Base-by-base conservation (phyloP, 2,113 vertebrate species). In the Otis tarda region DNA sequence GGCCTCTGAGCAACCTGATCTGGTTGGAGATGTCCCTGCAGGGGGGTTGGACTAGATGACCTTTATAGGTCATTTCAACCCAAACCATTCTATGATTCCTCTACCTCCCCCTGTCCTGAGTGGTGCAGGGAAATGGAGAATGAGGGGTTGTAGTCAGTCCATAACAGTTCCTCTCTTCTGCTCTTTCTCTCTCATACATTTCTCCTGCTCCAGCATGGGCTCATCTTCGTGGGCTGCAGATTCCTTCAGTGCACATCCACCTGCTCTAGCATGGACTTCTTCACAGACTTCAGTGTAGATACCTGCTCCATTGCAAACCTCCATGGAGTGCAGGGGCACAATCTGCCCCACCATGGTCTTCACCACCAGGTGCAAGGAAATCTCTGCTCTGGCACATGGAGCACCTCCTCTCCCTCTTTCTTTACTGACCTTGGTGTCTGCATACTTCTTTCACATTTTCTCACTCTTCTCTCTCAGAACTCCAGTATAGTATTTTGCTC, bases 141-240 rank as follows among this genome's bases (percentile, higher is more conserved):
- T 6, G 30, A 37, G 2, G 4, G n/a, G 6, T 6, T 30, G 19
- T 7, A 2, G 30, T 60, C 35, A 12, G 31, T 35, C 31, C 19
- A 1, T 33, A 23, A 33, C 8, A 67, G 24, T 16, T 61, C 19
- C 14, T 67, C 11, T 75, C 35, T 56, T 15, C 4, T 6, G 4
- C 19, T 56, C 15, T 17, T 65, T 45, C 52, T 23, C 18, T 69
- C 24, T 87, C 55, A 39, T 18, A 11, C 21, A 8, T 35, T 56
- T 76, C 3, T 12, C 14, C 13, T 28, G 4, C 8, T 56, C 21
- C 13, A 45, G 7, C 0, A 0, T 24, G 11, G 12, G 12, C 22
- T 65, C 7, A 14, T 45, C 33, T 49, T 74, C 18, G 18, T 28
- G 27, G 8, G 23, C 3, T 4, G n/a, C 50, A 18, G 4, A 35